phyloP scores from a whole-genome alignment of 2,797 vertebrate species.

The Liparis tanakae region DNA sequence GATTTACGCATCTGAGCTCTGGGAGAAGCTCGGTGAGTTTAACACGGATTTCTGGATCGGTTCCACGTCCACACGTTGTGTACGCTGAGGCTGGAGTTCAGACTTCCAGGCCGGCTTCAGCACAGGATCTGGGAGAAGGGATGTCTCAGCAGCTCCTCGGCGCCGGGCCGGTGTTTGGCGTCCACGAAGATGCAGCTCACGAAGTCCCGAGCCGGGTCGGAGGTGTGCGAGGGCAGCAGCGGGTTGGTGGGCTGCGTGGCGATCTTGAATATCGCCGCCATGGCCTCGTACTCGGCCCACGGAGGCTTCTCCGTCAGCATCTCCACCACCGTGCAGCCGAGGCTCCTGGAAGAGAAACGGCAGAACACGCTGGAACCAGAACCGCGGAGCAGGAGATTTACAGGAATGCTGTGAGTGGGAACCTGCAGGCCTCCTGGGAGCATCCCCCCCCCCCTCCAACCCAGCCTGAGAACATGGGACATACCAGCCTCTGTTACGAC shows the following conservation, averaged over 20 bases:
- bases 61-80: neutral
- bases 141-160: conserved; percentile 95
- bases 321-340: conserved; percentile 97
- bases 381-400: conserved; percentile 20
- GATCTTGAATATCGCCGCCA: conserved; percentile 99
- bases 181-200: conserved; percentile 95
- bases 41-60: conserved; percentile 17
- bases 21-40: conserved; percentile 8
- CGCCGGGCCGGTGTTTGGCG: conserved; percentile 94
- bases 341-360: conserved; percentile 85
- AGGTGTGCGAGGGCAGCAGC: conserved; percentile 89
- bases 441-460: conserved; percentile 34
- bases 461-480: conserved; percentile 56
- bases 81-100: conserved; percentile 32
- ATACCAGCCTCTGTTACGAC: conserved; percentile 70
- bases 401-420: conserved; percentile 70
- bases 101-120: conserved; percentile 75
- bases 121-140: conserved; percentile 95
- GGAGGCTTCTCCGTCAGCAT: conserved; percentile 99
- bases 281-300: conserved; percentile 98
- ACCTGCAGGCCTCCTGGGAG: conserved; percentile 29
- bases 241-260: conserved; percentile 98
- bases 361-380: conserved; percentile 42
- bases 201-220: conserved; percentile 94
- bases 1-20: conserved; percentile 2